Conservation (phyloP, 2,797 vertebrate genomes). For the Pipistrellus nathusii region DNA sequence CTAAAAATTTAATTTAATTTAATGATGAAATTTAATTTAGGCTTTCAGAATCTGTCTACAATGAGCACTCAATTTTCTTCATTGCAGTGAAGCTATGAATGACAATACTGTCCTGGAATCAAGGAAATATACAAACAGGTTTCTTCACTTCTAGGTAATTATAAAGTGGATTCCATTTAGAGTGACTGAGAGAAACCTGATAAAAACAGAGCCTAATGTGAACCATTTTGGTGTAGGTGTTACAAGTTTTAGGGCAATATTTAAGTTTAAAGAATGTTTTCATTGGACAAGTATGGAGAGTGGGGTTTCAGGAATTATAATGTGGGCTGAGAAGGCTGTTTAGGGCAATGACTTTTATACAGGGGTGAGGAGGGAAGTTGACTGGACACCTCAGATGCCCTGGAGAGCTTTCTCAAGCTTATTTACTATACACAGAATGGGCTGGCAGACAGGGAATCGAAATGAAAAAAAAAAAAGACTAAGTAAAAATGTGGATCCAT, state of each 20-base stretch:
- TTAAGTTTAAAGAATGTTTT: constrained; percentile 14
- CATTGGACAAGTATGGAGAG: not conserved
- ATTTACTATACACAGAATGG: not conserved
- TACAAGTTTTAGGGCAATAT: not conserved
- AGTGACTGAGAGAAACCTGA: not conserved
- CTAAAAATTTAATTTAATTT: constrained; percentile 6
- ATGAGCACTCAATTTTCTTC: not conserved
- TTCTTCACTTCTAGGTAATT: not conserved
- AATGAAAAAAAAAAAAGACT: not conserved
- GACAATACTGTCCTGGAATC: not conserved
- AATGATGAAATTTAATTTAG: not conserved
- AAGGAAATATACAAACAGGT: not conserved
- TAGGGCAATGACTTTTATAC: not conserved
- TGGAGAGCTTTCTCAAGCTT: not conserved
- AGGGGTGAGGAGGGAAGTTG: not conserved
- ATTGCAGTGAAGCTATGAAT: not conserved
- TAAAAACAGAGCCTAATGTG: not conserved
- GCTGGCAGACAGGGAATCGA: not conserved
- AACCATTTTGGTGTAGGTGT: not conserved
- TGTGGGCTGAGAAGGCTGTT: not conserved
- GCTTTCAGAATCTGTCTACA: not conserved
- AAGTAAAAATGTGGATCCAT: not conserved
- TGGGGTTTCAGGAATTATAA: not conserved
- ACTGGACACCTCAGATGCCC: not conserved
- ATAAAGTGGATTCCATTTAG: not conserved